Percentiles rank a stretch among this genome's conserved stretches.
phyloP scores from a whole-genome alignment of 2,113 vertebrate genomes.

The Phodopus roborovskii region DNA sequence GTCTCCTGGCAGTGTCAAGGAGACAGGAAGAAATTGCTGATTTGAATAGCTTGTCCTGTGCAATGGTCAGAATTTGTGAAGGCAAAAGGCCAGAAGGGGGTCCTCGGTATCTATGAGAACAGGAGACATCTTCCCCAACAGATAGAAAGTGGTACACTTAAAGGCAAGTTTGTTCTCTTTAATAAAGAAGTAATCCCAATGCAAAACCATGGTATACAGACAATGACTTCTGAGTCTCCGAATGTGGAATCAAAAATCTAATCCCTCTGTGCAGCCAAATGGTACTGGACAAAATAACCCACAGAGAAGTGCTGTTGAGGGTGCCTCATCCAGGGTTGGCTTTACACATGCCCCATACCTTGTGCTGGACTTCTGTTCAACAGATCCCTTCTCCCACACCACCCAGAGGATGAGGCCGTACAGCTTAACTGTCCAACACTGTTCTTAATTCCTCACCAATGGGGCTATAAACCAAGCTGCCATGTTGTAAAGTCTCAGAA shows the following conservation, averaged over 20 bases:
- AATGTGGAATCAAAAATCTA: constrained; percentile 12
- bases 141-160: not conserved
- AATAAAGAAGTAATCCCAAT: constrained; percentile 34
- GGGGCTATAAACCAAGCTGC: not conserved
- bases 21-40: not conserved
- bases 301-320: not conserved
- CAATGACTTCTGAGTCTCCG: not conserved
- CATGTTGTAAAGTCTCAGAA: not conserved
- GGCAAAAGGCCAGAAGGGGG: not conserved
- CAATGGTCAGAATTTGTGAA: not conserved
- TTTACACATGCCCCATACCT: not conserved
- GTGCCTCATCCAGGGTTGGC: not conserved
- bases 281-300: not conserved
- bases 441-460: not conserved
- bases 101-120: not conserved
- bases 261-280: not conserved
- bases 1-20: not conserved
- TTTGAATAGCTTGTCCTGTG: not conserved
- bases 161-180: not conserved
- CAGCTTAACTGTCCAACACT: not conserved
- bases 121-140: not conserved
- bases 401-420: not conserved
- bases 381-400: not conserved
- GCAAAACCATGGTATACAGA: not conserved
- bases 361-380: not conserved